Evolutionary conservation across 2,888 invertebrate species (phyloP).

Genomic region (Yponomeuta malinellus): DNA sequence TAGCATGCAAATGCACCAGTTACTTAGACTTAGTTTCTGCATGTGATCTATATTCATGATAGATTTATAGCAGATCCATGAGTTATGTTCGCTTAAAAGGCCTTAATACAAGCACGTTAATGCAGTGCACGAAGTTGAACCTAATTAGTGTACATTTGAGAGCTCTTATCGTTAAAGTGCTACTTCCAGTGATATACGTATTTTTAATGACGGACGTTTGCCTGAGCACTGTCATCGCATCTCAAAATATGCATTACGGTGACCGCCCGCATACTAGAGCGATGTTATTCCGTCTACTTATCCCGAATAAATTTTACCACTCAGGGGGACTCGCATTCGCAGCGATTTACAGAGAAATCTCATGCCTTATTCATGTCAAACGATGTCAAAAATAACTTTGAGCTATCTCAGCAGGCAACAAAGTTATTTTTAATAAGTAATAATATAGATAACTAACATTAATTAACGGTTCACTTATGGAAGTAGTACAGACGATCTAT

Average conservation of each 20-base stretch:
- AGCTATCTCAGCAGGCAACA: no score
- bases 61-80: no score
- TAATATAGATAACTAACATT: no score
- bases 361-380: slow-evolving; percentile 20
- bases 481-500: no score
- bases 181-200: slow-evolving; percentile 11
- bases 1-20: no score
- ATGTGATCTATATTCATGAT: no score
- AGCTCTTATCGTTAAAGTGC: slow-evolving; percentile 7
- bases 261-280: slow-evolving; percentile 16
- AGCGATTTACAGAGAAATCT: slow-evolving; percentile 21
- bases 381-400: slow-evolving; percentile 13
- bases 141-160: not conserved
- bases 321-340: slow-evolving; percentile 16
- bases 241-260: slow-evolving; percentile 19
- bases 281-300: slow-evolving; percentile 20
- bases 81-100: no score
- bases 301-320: slow-evolving; percentile 22
- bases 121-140: not conserved
- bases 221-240: slow-evolving; percentile 6
- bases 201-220: not conserved
- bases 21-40: no score
- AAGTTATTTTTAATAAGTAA: no score
- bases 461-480: no score
- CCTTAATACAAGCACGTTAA: not conserved